Evolutionary conservation across 1,140 invertebrate species (phyloP).

Genomic region (Drosophila arawakana): DNA sequence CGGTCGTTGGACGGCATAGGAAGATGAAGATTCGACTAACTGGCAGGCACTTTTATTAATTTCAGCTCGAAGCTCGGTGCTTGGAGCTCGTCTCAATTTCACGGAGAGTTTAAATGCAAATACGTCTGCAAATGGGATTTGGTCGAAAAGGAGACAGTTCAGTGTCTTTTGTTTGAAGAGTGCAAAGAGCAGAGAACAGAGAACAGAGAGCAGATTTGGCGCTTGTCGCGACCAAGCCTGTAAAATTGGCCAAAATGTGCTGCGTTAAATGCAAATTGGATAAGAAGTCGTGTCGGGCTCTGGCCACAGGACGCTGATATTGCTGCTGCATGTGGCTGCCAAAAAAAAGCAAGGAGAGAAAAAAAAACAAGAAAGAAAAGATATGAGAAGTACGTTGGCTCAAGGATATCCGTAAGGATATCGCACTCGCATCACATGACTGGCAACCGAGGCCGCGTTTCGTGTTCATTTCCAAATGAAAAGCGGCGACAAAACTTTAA

Average conservation of each 20-base stretch:
- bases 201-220: constrained; percentile 30
- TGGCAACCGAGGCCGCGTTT: constrained; percentile 47
- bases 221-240: constrained; percentile 19
- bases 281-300: constrained; percentile 67
- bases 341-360: constrained; percentile 38
- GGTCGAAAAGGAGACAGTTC: constrained; percentile 1
- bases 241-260: constrained; percentile 65
- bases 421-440: constrained; percentile 58
- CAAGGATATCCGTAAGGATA: constrained; percentile 73
- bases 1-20: constrained; percentile 40
- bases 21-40: constrained; percentile 16
- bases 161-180: neutral
- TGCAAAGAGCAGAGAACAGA: constrained; percentile 17
- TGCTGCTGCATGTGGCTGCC: constrained; percentile 58
- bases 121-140: constrained; percentile 72
- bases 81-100: constrained; percentile 67
- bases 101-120: constrained; percentile 78
- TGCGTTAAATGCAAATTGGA: constrained; percentile 82
- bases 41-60: constrained; percentile 70
- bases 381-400: constrained; percentile 24
- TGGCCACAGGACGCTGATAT: constrained; percentile 23
- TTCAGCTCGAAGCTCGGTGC: constrained; percentile 18
- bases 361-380: constrained; percentile 5
- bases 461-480: constrained; percentile 66
- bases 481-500: constrained; percentile 77